phyloP scores from a whole-genome alignment of 1,140 invertebrate genomes.

The Brachionus rotundiformis region DNA sequence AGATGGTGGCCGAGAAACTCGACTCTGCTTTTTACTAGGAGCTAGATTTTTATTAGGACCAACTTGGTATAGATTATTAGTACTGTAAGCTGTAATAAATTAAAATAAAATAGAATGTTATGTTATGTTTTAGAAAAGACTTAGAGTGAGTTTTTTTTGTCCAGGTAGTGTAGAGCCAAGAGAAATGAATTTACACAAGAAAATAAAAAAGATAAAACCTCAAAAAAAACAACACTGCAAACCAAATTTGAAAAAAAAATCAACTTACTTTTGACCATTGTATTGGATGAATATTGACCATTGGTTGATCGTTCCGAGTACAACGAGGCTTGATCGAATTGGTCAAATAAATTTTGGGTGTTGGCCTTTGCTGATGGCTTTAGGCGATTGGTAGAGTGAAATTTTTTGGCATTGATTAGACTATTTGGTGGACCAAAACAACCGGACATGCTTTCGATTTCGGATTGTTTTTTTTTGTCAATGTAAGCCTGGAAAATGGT shows the following conservation, averaged over 20 bases:
- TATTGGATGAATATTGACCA: slow-evolving; percentile 1
- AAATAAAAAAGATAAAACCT: background rate
- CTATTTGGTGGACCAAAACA: slow-evolving; percentile 22
- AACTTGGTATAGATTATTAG: slow-evolving; percentile 46
- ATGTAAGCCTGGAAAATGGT: slow-evolving; percentile 50
- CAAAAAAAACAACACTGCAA: slow-evolving; percentile 44
- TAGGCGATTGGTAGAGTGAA: slow-evolving; percentile 45
- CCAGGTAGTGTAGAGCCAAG: background rate
- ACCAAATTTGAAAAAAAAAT: slow-evolving; percentile 2
- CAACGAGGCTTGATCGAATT: slow-evolving; percentile 8
- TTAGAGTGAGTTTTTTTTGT: slow-evolving; percentile 42
- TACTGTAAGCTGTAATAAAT: slow-evolving; percentile 36
- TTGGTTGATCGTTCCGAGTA: slow-evolving; percentile 6
- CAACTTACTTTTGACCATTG: slow-evolving; percentile 46
- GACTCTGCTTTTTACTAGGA: slow-evolving; percentile 29
- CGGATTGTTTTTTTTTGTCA: slow-evolving; percentile 48
- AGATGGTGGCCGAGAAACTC: slow-evolving; percentile 34
- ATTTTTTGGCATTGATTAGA: slow-evolving; percentile 41
- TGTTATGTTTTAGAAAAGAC: background rate
- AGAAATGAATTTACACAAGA: background rate
- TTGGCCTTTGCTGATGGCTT: background rate
- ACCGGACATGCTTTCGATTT: slow-evolving; percentile 6
- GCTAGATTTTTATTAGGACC: slow-evolving; percentile 41
- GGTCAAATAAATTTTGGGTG: slow-evolving; percentile 22
- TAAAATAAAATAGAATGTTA: slow-evolving; percentile 5